A percentile compares a stretch with the other conserved stretches of the same genome.
phyloP scores from a whole-genome alignment of 2,888 invertebrate genomes.

The Barypeithes pellucidus region DNA sequence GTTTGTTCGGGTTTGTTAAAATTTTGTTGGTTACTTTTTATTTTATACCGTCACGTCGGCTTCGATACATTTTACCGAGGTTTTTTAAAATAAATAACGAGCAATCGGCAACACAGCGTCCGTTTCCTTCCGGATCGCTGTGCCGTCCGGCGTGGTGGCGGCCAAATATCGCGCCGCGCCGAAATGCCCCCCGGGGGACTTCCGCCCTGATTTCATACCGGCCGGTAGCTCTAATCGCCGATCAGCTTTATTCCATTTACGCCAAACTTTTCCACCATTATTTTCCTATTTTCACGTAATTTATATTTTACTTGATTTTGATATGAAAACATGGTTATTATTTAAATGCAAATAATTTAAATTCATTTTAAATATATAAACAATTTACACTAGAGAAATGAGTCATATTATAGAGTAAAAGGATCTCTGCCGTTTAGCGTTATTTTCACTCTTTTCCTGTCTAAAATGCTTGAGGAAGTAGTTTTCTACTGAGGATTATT shows the following conservation, averaged over 20 bases:
- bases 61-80: not conserved
- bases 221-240: slow-evolving; percentile 54
- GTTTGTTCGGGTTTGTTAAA: too few relatives aligned
- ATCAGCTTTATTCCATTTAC: slow-evolving; percentile 52
- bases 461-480: too few relatives aligned
- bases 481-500: too few relatives aligned
- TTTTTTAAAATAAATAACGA: slow-evolving; percentile 26
- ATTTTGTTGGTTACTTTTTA: too few relatives aligned
- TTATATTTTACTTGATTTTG: slow-evolving; percentile 38
- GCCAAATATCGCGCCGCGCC: slow-evolving; percentile 60
- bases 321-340: slow-evolving; percentile 4
- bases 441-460: too few relatives aligned
- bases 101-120: slow-evolving; percentile 32
- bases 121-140: slow-evolving; percentile 34
- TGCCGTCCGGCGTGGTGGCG: slow-evolving; percentile 40
- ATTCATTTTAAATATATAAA: not conserved
- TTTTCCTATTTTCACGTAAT: slow-evolving; percentile 46
- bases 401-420: too few relatives aligned
- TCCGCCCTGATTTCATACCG: slow-evolving; percentile 60
- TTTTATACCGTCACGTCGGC: too few relatives aligned
- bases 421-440: too few relatives aligned
- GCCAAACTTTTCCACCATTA: slow-evolving; percentile 49
- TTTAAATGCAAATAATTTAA: not conserved
- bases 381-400: not conserved
- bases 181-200: slow-evolving; percentile 61